Evolutionary conservation across 2,797 vertebrate genomes (phyloP), one percentile per base, ranked within the genome.

Genomic region (Rhabdomys pumilio): DNA sequence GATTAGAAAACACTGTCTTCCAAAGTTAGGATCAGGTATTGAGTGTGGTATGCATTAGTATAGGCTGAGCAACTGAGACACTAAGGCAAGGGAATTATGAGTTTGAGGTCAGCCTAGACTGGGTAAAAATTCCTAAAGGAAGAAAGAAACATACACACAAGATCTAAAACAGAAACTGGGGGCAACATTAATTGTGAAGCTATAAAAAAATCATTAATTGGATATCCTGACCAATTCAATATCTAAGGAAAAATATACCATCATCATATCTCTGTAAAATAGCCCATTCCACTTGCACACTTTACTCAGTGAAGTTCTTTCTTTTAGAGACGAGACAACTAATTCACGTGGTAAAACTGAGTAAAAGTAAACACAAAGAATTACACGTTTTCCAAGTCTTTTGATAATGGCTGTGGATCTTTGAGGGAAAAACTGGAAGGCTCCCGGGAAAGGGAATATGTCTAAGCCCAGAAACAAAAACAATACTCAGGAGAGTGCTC

Each of bases 321-420:
- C 31, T 94, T 90, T 75, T 22, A 91, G 77, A 89, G 77, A 90
- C 59, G 20, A 82, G 57, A 95, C 72, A 79, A 92, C 47, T 55
- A 90, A 87, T 67, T 38, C 41, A 92, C n/a, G 76, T 87, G 53
- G 44, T 91, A 84, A 85, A 91, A 80, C 2, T 44, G 44, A 89
- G 53, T 75, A 65, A 92, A 94, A 95, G 77, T 44, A 91, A 94
- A 88, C 53, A 89, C 61, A 94, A 96, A 95, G 31, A 89, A 87
- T 65, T 73, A 65, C 6, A 95, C 10, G 11, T 59, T 85, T 31
- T 31, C 59, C 69, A 94, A 88, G 57, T 83, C 53, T 94, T 77
- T 15, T 94, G 31, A 91, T 31, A 79, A 76, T 89, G 53, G 31
- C 34, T 79, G 14, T 85, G 50, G 85, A 55, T 82, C 53, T 91